A percentile compares a stretch with the other conserved stretches of the same genome.
These are phyloP conservation scores for Gasterosteus aculeatus DNA, from an alignment of 2,113 vertebrate genomes.

Conservation along the genomic window DNA sequence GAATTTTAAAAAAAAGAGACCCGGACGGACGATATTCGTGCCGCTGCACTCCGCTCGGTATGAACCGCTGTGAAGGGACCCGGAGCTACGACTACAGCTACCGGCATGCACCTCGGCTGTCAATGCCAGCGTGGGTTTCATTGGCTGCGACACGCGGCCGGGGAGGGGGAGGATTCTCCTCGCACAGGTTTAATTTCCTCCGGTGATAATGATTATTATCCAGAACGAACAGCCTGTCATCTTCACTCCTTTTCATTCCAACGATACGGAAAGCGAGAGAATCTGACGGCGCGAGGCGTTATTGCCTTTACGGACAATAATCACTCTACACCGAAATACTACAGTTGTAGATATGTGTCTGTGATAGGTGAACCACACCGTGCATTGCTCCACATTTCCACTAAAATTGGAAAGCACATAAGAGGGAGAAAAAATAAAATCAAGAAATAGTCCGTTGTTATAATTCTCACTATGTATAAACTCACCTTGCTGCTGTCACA, in stretches of 20 bases:
- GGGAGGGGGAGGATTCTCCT: conserved; percentile 6
- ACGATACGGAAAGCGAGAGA: not conserved
- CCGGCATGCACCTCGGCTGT: conserved; percentile 70
- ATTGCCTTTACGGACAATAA: not conserved
- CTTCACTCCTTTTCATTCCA: not conserved
- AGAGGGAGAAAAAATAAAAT: not conserved
- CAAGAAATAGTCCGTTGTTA: not conserved
- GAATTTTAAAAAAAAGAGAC: not conserved
- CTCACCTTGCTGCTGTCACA: not conserved
- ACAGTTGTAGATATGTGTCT: not conserved
- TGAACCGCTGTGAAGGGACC: conserved; percentile 67
- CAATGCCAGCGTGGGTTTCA: conserved; percentile 70
- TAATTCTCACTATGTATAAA: not conserved
- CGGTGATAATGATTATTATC: not conserved
- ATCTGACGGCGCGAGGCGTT: not conserved
- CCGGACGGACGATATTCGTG: conserved; percentile 39
- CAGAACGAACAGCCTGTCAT: not conserved
- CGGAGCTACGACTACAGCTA: conserved; percentile 80
- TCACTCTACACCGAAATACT: not conserved
- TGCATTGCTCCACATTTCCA: not conserved
- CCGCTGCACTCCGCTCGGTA: conserved; percentile 63
- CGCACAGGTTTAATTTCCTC: conserved; percentile 19
- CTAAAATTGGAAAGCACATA: not conserved
- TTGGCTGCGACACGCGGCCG: conserved; percentile 56
- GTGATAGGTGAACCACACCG: too few relatives aligned